Base-by-base conservation (phyloP, 2,888 invertebrate genomes). In the Diplazon laetatorius region DNA sequence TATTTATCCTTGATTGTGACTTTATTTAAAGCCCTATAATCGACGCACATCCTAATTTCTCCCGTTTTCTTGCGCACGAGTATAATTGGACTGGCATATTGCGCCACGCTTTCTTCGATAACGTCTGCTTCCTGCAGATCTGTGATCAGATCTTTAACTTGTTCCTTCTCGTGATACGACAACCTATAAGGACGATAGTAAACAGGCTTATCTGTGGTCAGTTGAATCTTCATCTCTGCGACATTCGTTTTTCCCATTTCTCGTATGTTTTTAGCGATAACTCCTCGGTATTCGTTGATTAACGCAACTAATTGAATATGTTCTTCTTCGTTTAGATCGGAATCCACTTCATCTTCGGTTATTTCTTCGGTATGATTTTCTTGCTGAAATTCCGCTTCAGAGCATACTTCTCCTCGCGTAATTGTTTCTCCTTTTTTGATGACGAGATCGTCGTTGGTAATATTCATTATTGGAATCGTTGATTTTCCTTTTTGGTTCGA, bases 161-260 rank as follows among this genome's bases (percentile, higher is more conserved):
- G 30, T 30, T 30, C 30, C 30, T 30, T 30, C 30, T 30, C 30
- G 30, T 30, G 30, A 30, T 30, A 30, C 30, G 6, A 30, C 66
- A 85, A 59, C 14, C 85, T 55, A 65, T 87, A 86, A 0, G 86
- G 85, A 65, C 78, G 73, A 55, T 83, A 82, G 37, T 74, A 71
- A 37, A 86, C 80, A 2, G 84, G 83, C 48, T 62, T 42, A 1
- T 78, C 76, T 18, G 73, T 66, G 8, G 48, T 57, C 8, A 86
- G 63, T 16, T 80, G 71, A 16, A 86, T 87, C 46, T 83, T 73
- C 75, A 86, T 82, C 68, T 82, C 76, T 8, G 77, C 63, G 39
- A 71, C 48, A 60, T 77, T 66, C 20, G 79, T 79, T 69, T 44
- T 18, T 25, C 77, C 82, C 59, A 82, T 37, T 60, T 83, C 80